Evolutionary conservation across 1,140 invertebrate species (phyloP).

Genomic region (Zeugodacus cucurbitae): DNA sequence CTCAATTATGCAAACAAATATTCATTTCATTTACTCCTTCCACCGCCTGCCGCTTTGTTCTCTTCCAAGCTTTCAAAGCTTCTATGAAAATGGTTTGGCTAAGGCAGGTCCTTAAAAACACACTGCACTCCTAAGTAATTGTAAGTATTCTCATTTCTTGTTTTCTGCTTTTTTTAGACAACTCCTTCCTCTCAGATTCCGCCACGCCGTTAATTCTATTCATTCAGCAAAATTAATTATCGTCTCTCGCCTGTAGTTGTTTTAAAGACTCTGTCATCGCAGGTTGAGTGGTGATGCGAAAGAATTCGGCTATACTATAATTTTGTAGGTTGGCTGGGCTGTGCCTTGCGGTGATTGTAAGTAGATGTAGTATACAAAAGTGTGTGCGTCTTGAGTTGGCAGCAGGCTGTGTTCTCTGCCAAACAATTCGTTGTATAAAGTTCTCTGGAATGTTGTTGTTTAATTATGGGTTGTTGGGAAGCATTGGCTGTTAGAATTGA

Average conservation of each 20-base stretch:
- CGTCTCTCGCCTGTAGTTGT: background rate
- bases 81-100: background rate
- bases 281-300: background rate
- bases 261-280: background rate
- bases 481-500: background rate
- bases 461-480: background rate
- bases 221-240: background rate
- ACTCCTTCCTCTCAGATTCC: background rate
- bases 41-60: no score
- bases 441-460: background rate
- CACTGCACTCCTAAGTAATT: background rate
- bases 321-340: background rate
- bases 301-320: background rate
- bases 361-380: background rate
- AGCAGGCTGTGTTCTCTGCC: background rate
- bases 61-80: background rate
- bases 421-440: background rate
- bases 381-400: background rate
- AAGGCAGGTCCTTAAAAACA: background rate
- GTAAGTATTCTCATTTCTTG: background rate
- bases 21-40: background rate
- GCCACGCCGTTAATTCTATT: background rate
- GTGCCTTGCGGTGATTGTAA: background rate
- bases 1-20: background rate
- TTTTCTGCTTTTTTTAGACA: background rate